phyloP scores from a whole-genome alignment of 2,113 vertebrate species.

The Phasianus colchicus region DNA sequence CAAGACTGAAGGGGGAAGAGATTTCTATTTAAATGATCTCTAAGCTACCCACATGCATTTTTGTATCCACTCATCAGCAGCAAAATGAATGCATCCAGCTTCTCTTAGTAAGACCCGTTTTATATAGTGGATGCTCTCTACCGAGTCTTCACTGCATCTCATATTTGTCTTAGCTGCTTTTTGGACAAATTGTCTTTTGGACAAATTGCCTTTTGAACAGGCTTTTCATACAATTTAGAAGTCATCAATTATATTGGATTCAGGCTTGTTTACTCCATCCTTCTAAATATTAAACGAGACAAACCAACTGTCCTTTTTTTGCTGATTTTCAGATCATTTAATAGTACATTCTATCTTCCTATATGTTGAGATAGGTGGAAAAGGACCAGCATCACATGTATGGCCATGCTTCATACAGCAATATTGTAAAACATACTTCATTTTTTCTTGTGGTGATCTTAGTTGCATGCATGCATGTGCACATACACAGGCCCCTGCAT shows the following conservation, averaged over 20 bases:
- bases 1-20: not conserved
- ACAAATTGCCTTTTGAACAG: not conserved
- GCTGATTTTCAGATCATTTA: not conserved
- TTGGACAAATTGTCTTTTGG: not conserved
- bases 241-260: not conserved
- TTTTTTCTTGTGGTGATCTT: not conserved
- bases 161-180: not conserved
- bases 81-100: not conserved
- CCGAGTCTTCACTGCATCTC: not conserved
- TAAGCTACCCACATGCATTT: not conserved
- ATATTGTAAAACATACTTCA: not conserved
- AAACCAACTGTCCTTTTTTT: fast-evolving
- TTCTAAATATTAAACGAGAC: not conserved
- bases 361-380: not conserved
- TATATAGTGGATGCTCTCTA: fast-evolving
- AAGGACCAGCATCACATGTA: not conserved
- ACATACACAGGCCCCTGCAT: not conserved
- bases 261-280: fast-evolving
- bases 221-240: not conserved
- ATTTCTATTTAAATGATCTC: not conserved
- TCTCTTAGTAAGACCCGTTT: not conserved
- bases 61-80: not conserved
- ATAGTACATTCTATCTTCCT: not conserved
- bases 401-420: not conserved
- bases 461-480: too few relatives aligned